Conservation (phyloP, 2,888 invertebrate species). For the Aleiodes alternator region DNA sequence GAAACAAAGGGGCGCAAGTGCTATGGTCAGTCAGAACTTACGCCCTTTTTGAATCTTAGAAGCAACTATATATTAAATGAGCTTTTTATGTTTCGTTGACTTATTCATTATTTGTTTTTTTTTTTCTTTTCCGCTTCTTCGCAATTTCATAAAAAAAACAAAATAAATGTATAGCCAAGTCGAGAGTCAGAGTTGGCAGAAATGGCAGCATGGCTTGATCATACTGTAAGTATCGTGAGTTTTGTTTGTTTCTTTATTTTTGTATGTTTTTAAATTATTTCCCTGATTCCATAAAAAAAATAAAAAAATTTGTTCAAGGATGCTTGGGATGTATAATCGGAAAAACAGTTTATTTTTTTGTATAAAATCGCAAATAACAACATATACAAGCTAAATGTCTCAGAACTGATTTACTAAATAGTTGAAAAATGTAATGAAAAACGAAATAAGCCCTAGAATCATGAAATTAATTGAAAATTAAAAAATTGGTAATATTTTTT, state of each 20-base stretch:
- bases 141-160: slow-evolving; percentile 1
- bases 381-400: no score
- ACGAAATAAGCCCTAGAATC: no score
- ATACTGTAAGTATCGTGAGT: slow-evolving; percentile 81
- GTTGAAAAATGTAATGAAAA: no score
- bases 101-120: slow-evolving; percentile 61
- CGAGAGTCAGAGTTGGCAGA: slow-evolving; percentile 93
- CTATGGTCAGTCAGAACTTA: no score
- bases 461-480: no score
- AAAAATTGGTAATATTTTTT: no score
- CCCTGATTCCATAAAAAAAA: neutral
- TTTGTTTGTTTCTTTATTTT: slow-evolving; percentile 67
- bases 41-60: no score
- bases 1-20: no score
- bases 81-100: slow-evolving; percentile 56
- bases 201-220: slow-evolving; percentile 95
- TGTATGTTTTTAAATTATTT: slow-evolving; percentile 21
- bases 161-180: slow-evolving; percentile 67
- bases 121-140: slow-evolving; percentile 58
- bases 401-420: no score
- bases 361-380: no score
- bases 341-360: no score
- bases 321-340: no score
- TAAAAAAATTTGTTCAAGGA: neutral
- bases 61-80: slow-evolving; percentile 1